Base-by-base conservation (phyloP, 1,140 invertebrate genomes). In the Drosophila sp. region DNA sequence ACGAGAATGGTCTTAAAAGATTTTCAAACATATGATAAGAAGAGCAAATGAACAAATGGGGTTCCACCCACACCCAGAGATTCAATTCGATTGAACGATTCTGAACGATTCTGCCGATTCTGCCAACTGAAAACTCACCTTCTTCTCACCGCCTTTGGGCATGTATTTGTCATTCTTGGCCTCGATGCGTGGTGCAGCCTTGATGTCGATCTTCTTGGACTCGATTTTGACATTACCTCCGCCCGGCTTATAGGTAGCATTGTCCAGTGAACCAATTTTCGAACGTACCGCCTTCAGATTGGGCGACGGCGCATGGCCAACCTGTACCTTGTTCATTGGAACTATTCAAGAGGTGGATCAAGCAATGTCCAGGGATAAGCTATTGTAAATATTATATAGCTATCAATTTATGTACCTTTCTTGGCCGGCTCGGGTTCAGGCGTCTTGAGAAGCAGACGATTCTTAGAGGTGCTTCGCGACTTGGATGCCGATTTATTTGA, bases 241-340 rank as follows among this genome's bases (percentile, higher is more conserved):
- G 14, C 97, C 96, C 1, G 97, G 97, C 90, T 97, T 98, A 92
- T 99, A 97, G 46, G 94, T 95, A 0, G 97, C 94, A 91, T 99
- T 99, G n/a, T 97, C 95, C 86, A 99, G 92, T 2, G 98, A 99
- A 5, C 98, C 98, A 73, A 99, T 97, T 93, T 98, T 99, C 11
- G 97, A 98, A 92, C 95, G 95, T 1, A 98, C 97, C 51, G 96
- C 95, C 93, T 97, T 97, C 41, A 98, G 92, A 91, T 98, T 98
- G 18, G 97, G 97, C 18, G 97, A 97, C 41, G 97, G 96, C 5
- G 97, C 96, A 59, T 95, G 94, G 46, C 97, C 97, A 7, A 98
- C 97, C 94, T 97, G 96, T 78, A 98, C 92, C 94, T 98, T 98
- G 90, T 98, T 98, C 96, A 98, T 98, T 57, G 97, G 97, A 73